phyloP scores from a whole-genome alignment of 2,113 vertebrate species.

The Nycticebus coucang region DNA sequence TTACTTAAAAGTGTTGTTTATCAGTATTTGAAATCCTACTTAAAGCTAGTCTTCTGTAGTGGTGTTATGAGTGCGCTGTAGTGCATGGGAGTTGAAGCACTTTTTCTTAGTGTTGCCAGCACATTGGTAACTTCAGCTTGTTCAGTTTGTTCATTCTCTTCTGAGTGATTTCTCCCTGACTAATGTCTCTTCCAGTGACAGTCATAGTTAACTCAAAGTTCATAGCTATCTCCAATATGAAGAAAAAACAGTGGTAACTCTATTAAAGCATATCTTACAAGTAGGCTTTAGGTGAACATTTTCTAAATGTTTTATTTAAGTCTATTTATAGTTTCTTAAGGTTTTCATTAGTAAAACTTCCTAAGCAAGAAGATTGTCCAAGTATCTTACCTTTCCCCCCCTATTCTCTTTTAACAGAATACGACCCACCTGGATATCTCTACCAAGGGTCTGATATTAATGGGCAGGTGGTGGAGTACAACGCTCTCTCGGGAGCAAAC shows the following conservation, averaged over 20 bases:
- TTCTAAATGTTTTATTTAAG: neutral
- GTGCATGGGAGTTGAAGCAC: neutral
- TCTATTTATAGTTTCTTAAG: neutral
- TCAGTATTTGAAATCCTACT: neutral
- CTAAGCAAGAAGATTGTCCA: neutral
- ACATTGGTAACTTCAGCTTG: constrained; percentile 12
- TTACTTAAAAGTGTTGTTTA: neutral
- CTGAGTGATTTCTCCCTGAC: constrained; percentile 25
- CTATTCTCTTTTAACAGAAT: constrained; percentile 85
- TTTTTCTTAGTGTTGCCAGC: neutral
- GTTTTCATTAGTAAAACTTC: constrained; percentile 3
- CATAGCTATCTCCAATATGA: neutral
- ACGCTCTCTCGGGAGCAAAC: constrained; percentile 86
- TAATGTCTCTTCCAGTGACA: constrained; percentile 37
- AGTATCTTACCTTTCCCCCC: neutral
- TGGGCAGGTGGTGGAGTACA: constrained; percentile 92
- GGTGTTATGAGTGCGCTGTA: neutral
- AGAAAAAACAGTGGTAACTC: neutral
- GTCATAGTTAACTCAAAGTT: constrained; percentile 27
- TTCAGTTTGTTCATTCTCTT: neutral
- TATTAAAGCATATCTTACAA: neutral
- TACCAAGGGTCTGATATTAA: constrained; percentile 92
- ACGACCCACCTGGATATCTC: constrained; percentile 93
- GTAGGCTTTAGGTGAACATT: neutral
- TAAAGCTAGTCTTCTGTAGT: neutral